Conservation (phyloP, 2,888 invertebrate genomes). For the Noctua fimbriata region DNA sequence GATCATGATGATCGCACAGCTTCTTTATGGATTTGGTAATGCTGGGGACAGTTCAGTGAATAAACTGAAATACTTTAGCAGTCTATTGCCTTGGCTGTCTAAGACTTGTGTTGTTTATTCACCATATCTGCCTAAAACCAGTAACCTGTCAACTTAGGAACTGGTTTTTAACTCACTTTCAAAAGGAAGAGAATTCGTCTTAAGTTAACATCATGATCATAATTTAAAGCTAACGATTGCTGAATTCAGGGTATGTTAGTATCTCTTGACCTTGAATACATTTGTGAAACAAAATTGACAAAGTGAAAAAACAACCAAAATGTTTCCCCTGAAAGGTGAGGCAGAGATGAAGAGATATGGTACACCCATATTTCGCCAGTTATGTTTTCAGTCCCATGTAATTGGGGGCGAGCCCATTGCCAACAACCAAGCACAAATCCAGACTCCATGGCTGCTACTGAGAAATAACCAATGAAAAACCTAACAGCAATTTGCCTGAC, state of each 20-base stretch:
- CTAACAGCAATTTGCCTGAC: too few species aligned
- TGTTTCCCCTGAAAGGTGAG: background rate
- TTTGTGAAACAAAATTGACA: background rate
- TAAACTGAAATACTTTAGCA: background rate
- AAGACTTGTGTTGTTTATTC: background rate
- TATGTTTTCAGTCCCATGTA: too few species aligned
- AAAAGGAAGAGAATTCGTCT: too few species aligned
- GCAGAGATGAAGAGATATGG: background rate
- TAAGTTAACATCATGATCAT: background rate
- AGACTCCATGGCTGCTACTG: too few species aligned
- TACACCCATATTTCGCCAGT: background rate
- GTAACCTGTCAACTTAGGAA: conserved; percentile 16
- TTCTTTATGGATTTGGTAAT: background rate
- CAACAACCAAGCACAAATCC: too few species aligned
- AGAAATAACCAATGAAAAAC: too few species aligned
- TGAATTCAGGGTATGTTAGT: background rate
- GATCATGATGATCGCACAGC: background rate
- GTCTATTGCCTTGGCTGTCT: background rate
- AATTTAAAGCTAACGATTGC: background rate
- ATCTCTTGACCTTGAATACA: background rate
- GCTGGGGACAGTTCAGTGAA: background rate
- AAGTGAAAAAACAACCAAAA: too few species aligned
- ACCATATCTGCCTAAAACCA: conserved; percentile 25
- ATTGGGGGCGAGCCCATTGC: too few species aligned
- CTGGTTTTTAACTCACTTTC: conserved; percentile 9